phyloP scores from a whole-genome alignment of 2,113 vertebrate genomes.

The Camelus dromedarius region DNA sequence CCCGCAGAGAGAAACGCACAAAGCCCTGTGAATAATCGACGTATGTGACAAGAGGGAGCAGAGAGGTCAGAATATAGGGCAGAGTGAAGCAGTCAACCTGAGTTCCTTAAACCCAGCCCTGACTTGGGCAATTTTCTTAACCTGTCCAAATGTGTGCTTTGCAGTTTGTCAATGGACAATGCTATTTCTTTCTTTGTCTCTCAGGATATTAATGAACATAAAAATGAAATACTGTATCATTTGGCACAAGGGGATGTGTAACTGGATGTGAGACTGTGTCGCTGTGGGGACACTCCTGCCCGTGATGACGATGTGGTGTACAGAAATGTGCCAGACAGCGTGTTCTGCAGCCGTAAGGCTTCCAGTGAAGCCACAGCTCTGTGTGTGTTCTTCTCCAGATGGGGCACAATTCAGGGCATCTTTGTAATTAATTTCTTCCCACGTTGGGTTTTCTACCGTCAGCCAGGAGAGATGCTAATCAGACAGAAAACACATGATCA shows the following conservation, averaged over 20 bases:
- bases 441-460: background rate
- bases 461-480: background rate
- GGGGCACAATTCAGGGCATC: background rate
- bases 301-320: accelerated
- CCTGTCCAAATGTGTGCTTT: background rate
- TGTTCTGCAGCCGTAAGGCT: background rate
- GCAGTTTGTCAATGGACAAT: background rate
- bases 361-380: background rate
- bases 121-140: background rate
- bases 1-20: background rate
- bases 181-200: background rate
- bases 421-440: background rate
- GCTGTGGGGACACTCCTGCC: accelerated
- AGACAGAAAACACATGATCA: background rate
- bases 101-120: background rate
- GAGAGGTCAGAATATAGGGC: background rate
- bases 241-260: background rate
- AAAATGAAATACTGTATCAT: background rate
- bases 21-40: background rate
- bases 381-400: background rate
- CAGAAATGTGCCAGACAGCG: background rate
- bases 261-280: background rate
- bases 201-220: background rate
- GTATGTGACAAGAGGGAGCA: background rate
- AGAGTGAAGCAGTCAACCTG: background rate